Evolutionary conservation across 2,888 invertebrate species (phyloP), one percentile per base, ranked within the genome.

Genomic region (Sesamia inferens): DNA sequence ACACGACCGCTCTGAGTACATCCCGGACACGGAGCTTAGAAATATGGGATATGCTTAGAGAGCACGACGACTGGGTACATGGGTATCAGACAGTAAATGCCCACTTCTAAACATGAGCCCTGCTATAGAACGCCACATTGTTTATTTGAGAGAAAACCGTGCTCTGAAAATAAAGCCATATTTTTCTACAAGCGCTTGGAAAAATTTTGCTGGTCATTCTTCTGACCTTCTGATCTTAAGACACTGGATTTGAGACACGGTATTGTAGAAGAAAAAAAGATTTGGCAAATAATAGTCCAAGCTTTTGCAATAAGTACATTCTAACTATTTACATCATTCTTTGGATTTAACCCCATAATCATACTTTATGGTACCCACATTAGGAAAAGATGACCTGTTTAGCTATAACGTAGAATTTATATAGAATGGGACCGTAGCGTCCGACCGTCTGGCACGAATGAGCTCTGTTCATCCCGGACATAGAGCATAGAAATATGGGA

Each of bases 1-100:
- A 90, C 91, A 90, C 90, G 90, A 85, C 81, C 84, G 78, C 74
- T 84, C 76, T 59, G 47, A 58, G 76, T 76, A 81, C 81, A 68
- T 74, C 75, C 68, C 65, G 58, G 65, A 79, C 81, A 80, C 76
- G 83, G 83, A 81, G 76, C 69, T 61, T 69, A 76, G 83, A 83
- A 81, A 81, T 83, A 71, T 81, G 83, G 76, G 81, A 81, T 76
- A 71, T 76, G 80, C 68, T 31, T 58, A 59, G 58, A 72, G 68
- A 73, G 65, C 79, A 79, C 79, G 82, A 79, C 73, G 65, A 68
- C 61, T 65, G n/a, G 47, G 48, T 66, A 66, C 79, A 65, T 68
- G 57, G 58, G 0, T 59, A 76, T 22, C 65, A 61, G 51, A 51
- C 63, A 59, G 51, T 82, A 65, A 75, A 81, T 55, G 72, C 77